Evolutionary conservation across 2,888 invertebrate species (phyloP), one percentile per base, ranked within the genome.

Genomic region (Meiosimyza platycephala): DNA sequence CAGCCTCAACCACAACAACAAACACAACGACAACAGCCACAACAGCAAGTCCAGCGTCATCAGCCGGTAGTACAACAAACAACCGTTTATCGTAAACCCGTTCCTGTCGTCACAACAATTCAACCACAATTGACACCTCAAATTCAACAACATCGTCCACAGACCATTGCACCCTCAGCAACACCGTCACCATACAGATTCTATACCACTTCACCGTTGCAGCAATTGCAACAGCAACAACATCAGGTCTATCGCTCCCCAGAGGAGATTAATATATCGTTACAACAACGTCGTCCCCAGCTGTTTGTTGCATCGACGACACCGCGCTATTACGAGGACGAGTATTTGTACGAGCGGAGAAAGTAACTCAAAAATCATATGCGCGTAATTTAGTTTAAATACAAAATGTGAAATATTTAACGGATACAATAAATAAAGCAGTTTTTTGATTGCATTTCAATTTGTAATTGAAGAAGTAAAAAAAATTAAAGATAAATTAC

Each of bases 201-300:
- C 81, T 82, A 84, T 70, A 86, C 88, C 77, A 76, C 89, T 80
- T 76, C 84, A 72, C 79, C 87, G 77, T 75, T 82, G 73, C 81
- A 85, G 74, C 83, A 84, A 69, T 76, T 84, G 69, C 85, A 84
- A 75, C 88, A 88, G 63, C 85, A 87, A 48, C 85, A 89, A 48
- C 90, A 90, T 77, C 94, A 95, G 83, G 94, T 94, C 62, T 95
- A 94, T 88, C 91, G 94, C 80, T 92, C 94, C 55, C 94, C 95
- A 5, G 95, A 95, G 85, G 95, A 95, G 84, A 94, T 95, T 66
- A 95, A 95, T 85, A 95, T 95, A 79, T 94, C 95, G 5, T 89
- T 95, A 67, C 93, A 92, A 75, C 95, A 95, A 84, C 90, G 95
- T 83, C 90, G 95, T 80, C 94, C 95, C 16, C 84, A 86, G 72